Conservation (phyloP, 1,140 invertebrate genomes). For the Amphibalanus amphitrite region DNA sequence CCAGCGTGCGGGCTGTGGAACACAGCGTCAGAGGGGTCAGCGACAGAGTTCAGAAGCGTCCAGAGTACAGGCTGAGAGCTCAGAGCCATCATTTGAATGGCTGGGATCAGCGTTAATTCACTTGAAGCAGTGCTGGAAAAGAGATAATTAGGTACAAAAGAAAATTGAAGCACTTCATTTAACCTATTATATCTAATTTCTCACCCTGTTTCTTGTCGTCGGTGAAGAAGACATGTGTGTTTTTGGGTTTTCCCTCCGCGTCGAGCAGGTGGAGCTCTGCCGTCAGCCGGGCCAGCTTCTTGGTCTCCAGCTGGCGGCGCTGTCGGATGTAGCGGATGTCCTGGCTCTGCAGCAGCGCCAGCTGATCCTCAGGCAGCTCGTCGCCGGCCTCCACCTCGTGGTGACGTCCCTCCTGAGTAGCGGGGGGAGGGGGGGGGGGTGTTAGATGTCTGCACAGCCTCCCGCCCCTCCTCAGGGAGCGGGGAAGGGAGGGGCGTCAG, state of each 20-base stretch:
- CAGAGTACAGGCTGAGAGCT: slow-evolving; percentile 36
- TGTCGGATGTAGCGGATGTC: slow-evolving; percentile 76
- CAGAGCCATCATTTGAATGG: no score
- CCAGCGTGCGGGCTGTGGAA: slow-evolving; percentile 36
- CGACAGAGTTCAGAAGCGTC: no score
- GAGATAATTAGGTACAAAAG: no score
- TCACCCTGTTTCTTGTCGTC: slow-evolving; percentile 41
- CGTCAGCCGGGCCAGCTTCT: slow-evolving; percentile 71
- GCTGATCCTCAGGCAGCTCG: slow-evolving; percentile 10
- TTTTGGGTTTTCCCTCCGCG: slow-evolving; percentile 38
- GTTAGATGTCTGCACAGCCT: no score
- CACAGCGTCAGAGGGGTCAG: no score
- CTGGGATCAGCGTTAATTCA: neutral
- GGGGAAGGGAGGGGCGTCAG: no score
- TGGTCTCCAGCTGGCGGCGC: slow-evolving; percentile 64
- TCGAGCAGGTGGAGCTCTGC: slow-evolving; percentile 65
- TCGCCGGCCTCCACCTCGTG: slow-evolving; percentile 10
- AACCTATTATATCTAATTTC: no score
- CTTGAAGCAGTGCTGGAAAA: no score
- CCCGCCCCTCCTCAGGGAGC: no score
- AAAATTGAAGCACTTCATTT: no score
- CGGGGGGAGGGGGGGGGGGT: no score
- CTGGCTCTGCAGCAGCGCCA: slow-evolving; percentile 37
- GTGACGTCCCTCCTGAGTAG: slow-evolving; percentile 8
- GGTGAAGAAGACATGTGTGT: slow-evolving; percentile 65